These are phyloP conservation scores for Stichopus chloronotus DNA, from an alignment of 35 echinoderm and acorn worm species.

Conservation along the genomic window DNA sequence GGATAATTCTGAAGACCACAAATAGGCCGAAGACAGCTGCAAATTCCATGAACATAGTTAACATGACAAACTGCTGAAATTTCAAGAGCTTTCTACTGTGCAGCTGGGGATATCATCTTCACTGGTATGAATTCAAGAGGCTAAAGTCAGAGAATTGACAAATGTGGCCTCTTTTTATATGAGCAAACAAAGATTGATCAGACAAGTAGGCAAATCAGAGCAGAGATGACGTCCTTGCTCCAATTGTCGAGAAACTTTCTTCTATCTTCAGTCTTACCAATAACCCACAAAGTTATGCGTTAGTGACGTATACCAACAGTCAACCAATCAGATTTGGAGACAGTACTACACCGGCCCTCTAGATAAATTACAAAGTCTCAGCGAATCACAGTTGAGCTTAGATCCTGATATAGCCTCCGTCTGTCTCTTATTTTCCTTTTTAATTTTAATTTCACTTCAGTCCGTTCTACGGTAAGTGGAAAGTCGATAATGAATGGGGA, in stretches of 20 bases:
- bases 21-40: background rate
- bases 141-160: background rate
- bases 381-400: background rate
- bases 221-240: background rate
- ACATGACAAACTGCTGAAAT: background rate
- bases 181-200: background rate
- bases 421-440: no score
- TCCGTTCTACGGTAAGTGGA: no score
- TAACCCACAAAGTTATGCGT: background rate
- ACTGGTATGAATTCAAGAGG: background rate
- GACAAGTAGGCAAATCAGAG: background rate
- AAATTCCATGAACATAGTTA: slow-evolving; percentile 25
- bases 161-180: background rate
- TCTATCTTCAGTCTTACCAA: background rate
- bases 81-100: background rate
- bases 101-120: background rate
- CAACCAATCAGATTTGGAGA: background rate
- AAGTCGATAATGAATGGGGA: no score
- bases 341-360: background rate
- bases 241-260: background rate
- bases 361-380: background rate
- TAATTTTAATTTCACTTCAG: no score
- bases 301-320: background rate
- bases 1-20: background rate
- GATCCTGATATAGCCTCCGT: no score